Evolutionary conservation across 2,797 vertebrate genomes (phyloP).

Genomic region (Anguilla pacifica): DNA sequence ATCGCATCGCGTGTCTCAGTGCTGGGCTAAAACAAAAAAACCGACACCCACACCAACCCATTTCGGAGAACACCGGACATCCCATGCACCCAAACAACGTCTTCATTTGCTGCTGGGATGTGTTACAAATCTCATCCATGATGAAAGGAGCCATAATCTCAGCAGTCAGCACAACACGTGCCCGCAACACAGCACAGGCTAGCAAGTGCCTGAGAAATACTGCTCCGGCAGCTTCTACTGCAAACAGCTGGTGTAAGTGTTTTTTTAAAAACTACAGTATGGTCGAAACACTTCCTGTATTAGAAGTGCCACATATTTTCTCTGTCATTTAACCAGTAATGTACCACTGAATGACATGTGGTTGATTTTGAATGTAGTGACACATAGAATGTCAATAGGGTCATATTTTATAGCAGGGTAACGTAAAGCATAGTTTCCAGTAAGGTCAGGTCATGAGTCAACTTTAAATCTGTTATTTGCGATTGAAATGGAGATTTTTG

Average conservation of each 20-base stretch:
- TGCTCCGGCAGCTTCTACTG: not conserved
- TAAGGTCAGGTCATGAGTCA: not conserved
- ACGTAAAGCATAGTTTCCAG: not conserved
- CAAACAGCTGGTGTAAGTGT: not conserved
- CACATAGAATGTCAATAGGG: not conserved
- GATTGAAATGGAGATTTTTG: not conserved
- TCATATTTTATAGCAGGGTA: not conserved
- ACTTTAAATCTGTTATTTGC: not conserved
- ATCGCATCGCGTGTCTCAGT: too few relatives aligned
- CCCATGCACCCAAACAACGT: too few relatives aligned
- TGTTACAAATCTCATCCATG: not conserved
- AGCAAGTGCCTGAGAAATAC: not conserved
- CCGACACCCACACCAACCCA: too few relatives aligned
- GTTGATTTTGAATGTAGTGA: not conserved
- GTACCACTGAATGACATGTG: not conserved
- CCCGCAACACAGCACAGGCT: too few relatives aligned
- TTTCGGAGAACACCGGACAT: too few relatives aligned
- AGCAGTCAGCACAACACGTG: not conserved
- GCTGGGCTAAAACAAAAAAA: too few relatives aligned
- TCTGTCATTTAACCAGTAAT: constrained; percentile 1
- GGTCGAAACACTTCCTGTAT: not conserved
- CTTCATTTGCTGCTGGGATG: not conserved
- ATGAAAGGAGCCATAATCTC: not conserved
- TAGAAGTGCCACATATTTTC: not conserved
- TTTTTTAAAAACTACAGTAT: not conserved